Base-by-base conservation (phyloP, 2,797 vertebrate species). In the Amblyopsis hoosieri region DNA sequence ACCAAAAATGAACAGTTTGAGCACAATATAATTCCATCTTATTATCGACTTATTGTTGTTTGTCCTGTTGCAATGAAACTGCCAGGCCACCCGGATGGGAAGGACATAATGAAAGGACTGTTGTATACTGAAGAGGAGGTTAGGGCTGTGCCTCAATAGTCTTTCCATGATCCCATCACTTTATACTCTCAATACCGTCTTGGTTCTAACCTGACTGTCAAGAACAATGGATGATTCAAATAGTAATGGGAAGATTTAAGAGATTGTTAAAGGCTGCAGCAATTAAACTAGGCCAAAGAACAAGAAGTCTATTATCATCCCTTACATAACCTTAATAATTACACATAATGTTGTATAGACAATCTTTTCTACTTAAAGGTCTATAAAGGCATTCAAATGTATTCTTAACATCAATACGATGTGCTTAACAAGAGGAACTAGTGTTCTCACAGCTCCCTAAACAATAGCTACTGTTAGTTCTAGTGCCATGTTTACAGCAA, bases 21-120 rank as follows among this genome's bases (percentile, higher is more conserved):
- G 46, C 64, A 67, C 64, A 78, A 67, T 54, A 66, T 45, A 80
- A 71, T 54, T n/a, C 63, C 15, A 45, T 60, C 0, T 42, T 82
- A 88, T 87, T 84, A 85, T 85, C 81, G 19, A 33, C 79, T 80
- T 80, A 82, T 75, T 80, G 74, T 83, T 83, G 76, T 86, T 84
- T 77, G 53, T 64, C 60, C 53, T 64, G 71, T 75, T 72, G 56
- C 58, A 63, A 72, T 74, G 69, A 82, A 81, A 83, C 90, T 89
- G 90, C 86, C 87, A 55, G 62, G 83, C 85, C 89, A 89, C 85
- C 89, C 81, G 69, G 69, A 59, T 69, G 66, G 62, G 54, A 37
- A 75, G 65, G 60, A 56, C 82, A 89, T 88, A 91, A 91, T 85
- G 76, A 87, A 62, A 75, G 66, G 77, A 87, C 84, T 90, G 88